Base-by-base conservation (phyloP, 1,140 invertebrate genomes). In the Mamestra configurata region DNA sequence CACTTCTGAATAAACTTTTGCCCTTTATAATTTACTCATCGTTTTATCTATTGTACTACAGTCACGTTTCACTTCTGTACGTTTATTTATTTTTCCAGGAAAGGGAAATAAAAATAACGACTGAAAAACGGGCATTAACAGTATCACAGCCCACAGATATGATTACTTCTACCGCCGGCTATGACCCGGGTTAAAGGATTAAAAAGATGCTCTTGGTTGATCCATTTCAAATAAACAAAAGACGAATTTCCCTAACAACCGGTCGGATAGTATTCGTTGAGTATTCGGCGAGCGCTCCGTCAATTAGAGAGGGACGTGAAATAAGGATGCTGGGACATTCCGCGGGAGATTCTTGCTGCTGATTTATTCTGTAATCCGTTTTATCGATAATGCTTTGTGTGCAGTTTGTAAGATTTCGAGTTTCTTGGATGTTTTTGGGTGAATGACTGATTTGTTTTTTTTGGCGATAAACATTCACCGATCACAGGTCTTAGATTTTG, bases 351-450 rank as follows among this genome's bases (percentile, higher is more conserved):
- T 73, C 40, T 20, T 68, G 55, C 35, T 55, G 37, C 57, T 61
- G 72, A 76, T 76, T 76, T 76, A 76, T 76, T 35, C 57, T 61
- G 20, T 76, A 76, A 76, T 76, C 57, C 55, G 55, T 51, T 61
- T 76, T 76, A 76, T 76, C 55, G 73, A 64, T 76, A 61, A 75
- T 57, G 55, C 31, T 75, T 75, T 61, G 64, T 64, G 37, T 76
- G 73, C 73, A 76, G 37, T 76, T 76, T 64, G 57, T 61, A 49
- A 64, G 73, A 64, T 76, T 61, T 18, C 20, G 22, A 75, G 13
- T 76, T 77, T 55, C 27, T 68, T 46, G 7, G 53, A 43, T 7
- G 46, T 22, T 53, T 40, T 51, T 18, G 11, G 49, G 4, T 66
- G n/a, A 55, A 55, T 77, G 24, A 13, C 24, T 13, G 15, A 15